Evolutionary conservation across 2,888 invertebrate genomes (phyloP).

Genomic region (Melieria picta): DNA sequence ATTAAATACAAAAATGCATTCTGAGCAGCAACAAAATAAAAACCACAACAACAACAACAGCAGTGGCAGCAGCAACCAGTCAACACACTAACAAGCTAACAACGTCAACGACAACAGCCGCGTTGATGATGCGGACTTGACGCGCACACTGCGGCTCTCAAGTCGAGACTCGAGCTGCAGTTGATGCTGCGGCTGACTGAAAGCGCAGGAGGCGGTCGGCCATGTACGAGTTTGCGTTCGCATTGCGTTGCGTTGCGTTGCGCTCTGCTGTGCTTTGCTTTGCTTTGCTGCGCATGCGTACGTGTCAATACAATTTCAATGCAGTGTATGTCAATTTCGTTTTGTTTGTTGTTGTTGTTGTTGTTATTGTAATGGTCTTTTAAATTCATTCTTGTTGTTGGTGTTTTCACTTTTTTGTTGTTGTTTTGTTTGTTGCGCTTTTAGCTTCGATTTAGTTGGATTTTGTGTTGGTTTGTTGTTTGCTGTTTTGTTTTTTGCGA

Average conservation of each 20-base stretch:
- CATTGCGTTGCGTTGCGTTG: neutral
- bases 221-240: neutral
- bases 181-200: neutral
- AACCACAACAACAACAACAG: neutral
- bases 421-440: slow-evolving; percentile 5
- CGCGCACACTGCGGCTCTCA: slow-evolving; percentile 6
- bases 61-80: neutral
- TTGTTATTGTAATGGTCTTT: neutral
- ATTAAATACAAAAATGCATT: slow-evolving; percentile 46
- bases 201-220: neutral
- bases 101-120: neutral
- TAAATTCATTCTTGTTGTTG: neutral
- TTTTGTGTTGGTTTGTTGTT: slow-evolving; percentile 22
- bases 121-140: neutral
- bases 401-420: neutral
- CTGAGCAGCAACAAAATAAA: slow-evolving; percentile 8
- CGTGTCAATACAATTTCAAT: slow-evolving; percentile 47
- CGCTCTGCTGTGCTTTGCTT: slow-evolving; percentile 33
- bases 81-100: neutral
- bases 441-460: neutral
- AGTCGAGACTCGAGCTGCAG: slow-evolving; percentile 1
- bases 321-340: slow-evolving; percentile 41
- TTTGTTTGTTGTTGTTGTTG: neutral
- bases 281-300: slow-evolving; percentile 42
- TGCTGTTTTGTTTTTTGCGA: slow-evolving; percentile 26